Base-by-base conservation (phyloP, 1,140 invertebrate genomes). In the Diabrotica undecimpunctata region DNA sequence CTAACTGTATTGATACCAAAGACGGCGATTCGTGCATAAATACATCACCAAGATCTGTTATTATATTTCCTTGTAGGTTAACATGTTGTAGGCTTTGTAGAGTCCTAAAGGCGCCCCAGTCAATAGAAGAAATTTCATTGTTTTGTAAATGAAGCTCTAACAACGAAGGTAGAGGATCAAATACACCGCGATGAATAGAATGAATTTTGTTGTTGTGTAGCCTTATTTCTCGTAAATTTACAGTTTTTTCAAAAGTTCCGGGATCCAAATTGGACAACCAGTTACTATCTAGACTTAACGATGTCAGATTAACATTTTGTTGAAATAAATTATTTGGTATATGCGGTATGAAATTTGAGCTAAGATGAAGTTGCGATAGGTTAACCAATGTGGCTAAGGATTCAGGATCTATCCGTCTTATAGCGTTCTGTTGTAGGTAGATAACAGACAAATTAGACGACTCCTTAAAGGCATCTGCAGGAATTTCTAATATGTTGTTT, bases 271-370 rank as follows among this genome's bases (percentile, higher is more conserved):
- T 87, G 6, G 83, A 83, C 52, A 98, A 91, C 78, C 88, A 87
- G 81, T 98, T 98, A 70, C 93, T 90, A 81, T 97, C 94, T 70
- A 98, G 79, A 68, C 92, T 96, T 46, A 98, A 80, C 5, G 91
- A 91, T 6, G 89, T 88, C 10, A 96, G 82, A 72, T 88, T 89
- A 53, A 82, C 81, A 74, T 90, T 93, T 66, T 85, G 83, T 61
- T 86, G 81, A 73, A 96, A 90, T 70, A 94, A 82, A 66, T 87
- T 86, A 14, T 82, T 81, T 6, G 92, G 90, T 64, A 96, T 83
- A 51, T 84, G 84, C 41, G 87, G 86, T 67, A 96, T 88, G 76
- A 92, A 94, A 78, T 96, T 96, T 67, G 90, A 90, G 75, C 91
- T 90, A 66, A 96, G 82, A 76, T 95, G 90, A 6, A 96, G 79